phyloP scores from a whole-genome alignment of 2,888 invertebrate genomes.

The Vesta saturnalis region DNA sequence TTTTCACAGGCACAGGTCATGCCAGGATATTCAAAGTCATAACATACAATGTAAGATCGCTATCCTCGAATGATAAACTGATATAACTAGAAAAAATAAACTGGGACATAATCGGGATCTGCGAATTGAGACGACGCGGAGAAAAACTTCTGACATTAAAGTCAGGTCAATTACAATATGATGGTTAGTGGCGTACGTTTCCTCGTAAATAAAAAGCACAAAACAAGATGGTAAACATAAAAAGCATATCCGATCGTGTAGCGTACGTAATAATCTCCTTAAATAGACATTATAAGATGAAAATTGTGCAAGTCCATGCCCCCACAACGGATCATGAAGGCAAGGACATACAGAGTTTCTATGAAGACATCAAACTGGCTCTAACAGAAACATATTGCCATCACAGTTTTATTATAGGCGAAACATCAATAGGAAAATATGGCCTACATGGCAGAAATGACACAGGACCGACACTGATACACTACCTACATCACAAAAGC shows the following conservation, averaged over 20 bases:
- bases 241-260: not conserved
- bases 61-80: not conserved
- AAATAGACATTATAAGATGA: not conserved
- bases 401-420: not conserved
- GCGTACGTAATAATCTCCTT: not conserved
- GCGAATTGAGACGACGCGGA: not conserved
- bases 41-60: not conserved
- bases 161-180: not conserved
- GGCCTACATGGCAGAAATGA: not conserved
- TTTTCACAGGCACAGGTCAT: not conserved
- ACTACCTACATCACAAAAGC: not conserved
- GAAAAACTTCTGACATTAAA: not conserved
- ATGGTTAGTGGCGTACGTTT: not conserved
- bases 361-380: not conserved
- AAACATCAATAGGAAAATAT: not conserved
- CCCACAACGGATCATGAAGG: not conserved
- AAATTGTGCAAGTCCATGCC: not conserved
- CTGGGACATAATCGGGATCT: not conserved
- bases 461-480: not conserved
- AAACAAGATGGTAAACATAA: not conserved
- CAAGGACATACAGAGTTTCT: not conserved
- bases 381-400: not conserved
- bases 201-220: not conserved
- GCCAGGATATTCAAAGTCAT: not conserved
- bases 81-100: not conserved